Evolutionary conservation across 1,140 invertebrate genomes (phyloP).

Genomic region (Musca domestica): DNA sequence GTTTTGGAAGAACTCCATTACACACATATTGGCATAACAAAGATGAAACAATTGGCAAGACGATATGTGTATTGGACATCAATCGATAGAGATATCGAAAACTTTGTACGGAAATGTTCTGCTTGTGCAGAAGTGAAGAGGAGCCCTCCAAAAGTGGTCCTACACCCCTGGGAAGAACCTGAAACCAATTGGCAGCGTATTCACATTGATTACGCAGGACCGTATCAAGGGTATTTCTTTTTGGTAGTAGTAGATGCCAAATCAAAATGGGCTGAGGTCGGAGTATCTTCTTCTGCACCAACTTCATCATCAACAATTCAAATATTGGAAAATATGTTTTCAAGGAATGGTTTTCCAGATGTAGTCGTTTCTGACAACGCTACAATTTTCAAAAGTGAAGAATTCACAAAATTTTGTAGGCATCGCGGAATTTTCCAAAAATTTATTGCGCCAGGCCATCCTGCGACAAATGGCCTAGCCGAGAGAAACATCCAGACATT

Average conservation of each 20-base stretch:
- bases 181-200: constrained; percentile 10
- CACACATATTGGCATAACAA: no score
- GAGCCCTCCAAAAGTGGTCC: constrained; percentile 21
- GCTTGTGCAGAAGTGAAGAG: background rate
- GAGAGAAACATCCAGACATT: no score
- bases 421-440: background rate
- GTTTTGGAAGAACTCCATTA: no score
- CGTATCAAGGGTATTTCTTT: background rate
- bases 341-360: background rate
- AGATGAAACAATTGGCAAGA: no score
- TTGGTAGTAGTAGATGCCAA: background rate
- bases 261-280: background rate
- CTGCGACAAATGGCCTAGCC: no score
- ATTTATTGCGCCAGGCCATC: background rate
- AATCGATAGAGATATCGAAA: constrained; percentile 55
- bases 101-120: constrained; percentile 21
- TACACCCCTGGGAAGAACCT: constrained; percentile 13
- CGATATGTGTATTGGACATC: constrained; percentile 55
- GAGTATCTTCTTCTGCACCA: no score
- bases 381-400: background rate
- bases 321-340: background rate
- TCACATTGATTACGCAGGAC: constrained; percentile 9
- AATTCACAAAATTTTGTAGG: background rate
- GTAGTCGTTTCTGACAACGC: background rate
- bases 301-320: no score